Conservation (phyloP, 2,888 invertebrate species). For the Calephelis perditalis region DNA sequence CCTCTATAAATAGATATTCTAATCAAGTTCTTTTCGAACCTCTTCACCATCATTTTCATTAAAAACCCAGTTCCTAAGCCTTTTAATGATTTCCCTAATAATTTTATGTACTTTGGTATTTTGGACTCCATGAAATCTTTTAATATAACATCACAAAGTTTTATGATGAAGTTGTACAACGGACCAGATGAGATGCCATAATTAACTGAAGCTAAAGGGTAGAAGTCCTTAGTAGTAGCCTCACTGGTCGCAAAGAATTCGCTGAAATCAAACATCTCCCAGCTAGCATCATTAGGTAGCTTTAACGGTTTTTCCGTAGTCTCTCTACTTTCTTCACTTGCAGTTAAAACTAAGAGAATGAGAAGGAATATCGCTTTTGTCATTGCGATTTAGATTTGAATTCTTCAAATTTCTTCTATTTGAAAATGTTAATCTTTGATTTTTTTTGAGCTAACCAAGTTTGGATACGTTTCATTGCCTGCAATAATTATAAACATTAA, state of each 20-base stretch:
- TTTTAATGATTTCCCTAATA: conserved; percentile 39
- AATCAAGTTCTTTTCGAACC: conserved; percentile 37
- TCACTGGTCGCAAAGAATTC: background rate
- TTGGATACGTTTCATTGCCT: conserved; percentile 24
- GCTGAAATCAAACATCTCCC: background rate
- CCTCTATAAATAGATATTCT: conserved; percentile 37
- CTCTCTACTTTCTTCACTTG: conserved; percentile 6
- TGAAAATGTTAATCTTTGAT: conserved; percentile 13
- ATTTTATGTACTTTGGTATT: conserved; percentile 40
- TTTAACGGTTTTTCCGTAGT: background rate
- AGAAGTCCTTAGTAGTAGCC: background rate
- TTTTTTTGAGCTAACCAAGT: conserved; percentile 22
- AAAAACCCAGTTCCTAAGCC: conserved; percentile 37
- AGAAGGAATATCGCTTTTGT: background rate
- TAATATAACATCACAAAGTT: conserved; percentile 44
- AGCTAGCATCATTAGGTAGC: background rate
- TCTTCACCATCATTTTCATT: conserved; percentile 38
- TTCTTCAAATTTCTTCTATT: background rate
- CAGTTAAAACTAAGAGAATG: background rate
- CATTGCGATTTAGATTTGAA: background rate
- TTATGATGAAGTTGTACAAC: conserved; percentile 45
- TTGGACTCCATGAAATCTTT: conserved; percentile 35
- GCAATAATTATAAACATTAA: conserved; percentile 15
- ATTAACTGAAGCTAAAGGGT: background rate
- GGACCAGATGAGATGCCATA: conserved; percentile 34